Evolutionary conservation across 2,888 invertebrate genomes (phyloP), one percentile per base, ranked within the genome.

Genomic region (Apodemia mormo): DNA sequence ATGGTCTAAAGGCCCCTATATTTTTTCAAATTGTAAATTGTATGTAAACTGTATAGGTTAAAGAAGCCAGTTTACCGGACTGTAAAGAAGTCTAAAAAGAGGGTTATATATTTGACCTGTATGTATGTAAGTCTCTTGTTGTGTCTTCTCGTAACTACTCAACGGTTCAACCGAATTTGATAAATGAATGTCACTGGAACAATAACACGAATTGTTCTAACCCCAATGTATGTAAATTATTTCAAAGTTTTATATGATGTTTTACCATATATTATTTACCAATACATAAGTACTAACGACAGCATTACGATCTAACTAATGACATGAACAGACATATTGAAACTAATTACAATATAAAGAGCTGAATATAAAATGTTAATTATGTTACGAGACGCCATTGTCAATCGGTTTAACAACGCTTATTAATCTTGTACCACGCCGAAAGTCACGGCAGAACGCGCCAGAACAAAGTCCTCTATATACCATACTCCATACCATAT

Each of bases 391-490:
- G 65, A 65, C 54, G 69, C 65, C 61, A 61, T 61, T 71, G 66
- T 72, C 69, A 70, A 75, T 72, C 69, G 71, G 45, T 66, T 68
- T 70, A 66, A 69, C 71, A 71, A 64, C 65, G 71, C 68, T 74
- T 71, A 74, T 74, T 75, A 73, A 58, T 58, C 58, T 58, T 73
- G 70, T 73, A 70, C 72, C 71, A 72, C 70, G 65, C 66, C 70
- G 68, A 52, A 37, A 71, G 77, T 77, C 74, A 78, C 76, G 76
- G 72, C 72, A 68, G 71, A 72, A 73, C 74, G 77, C 74, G 69
- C 68, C 69, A 74, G 77, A 77, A 78, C 77, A 78, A 78, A 77
- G 73, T 71, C 70, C 67, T 58, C 67, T 12, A 69, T 65, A 69
- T 72, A 72, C 56, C 43, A 49, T 52, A 29, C 68, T 67, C 71